Evolutionary conservation across 2,888 invertebrate genomes (phyloP), one percentile per base, ranked within the genome.

Genomic region (Eubasilissa splendida): DNA sequence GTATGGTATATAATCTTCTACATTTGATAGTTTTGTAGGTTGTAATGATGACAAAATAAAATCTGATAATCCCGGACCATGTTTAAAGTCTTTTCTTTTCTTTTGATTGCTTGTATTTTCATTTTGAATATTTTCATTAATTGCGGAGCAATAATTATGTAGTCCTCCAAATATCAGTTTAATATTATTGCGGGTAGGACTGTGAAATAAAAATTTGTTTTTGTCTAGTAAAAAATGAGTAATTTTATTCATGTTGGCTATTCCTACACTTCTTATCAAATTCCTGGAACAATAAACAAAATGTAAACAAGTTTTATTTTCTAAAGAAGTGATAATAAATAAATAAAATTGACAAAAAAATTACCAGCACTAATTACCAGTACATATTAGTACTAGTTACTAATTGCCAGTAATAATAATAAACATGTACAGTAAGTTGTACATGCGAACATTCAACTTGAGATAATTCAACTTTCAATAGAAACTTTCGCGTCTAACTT

Each of bases 61-160:
- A 82, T 92, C 90, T 85, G 90, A 91, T 77, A 93, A 87, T 83
- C 89, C 88, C 50, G 93, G 93, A 0, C 93, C 93, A 42, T 89
- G 86, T 86, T 89, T 87, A 65, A 92, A 85, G 86, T 88, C 89
- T 82, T 88, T 86, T 84, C 87, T 88, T 68, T 73, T 73, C 8
- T 12, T 22, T 42, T 58, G 9, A 70, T 70, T 33, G 12, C 56
- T 73, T 58, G 56, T n/a, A n/a, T 22, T 33, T 33, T 58, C 33
- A 58, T 31, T 56, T 31, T 73, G 56, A n/a, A 12, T 31, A 33
- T 31, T n/a, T 73, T 10, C 71, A n/a, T 50, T 8, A 9, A 56
- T 3, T 12, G 14, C 12, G 33, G 71, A 58, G 33, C 56, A 73
- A 22, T 22, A 70, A 11, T 53, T 63, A 63, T 11, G 70, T 14